Conservation (phyloP, 1,140 invertebrate species). For the Plectrocnemia conspersa region DNA sequence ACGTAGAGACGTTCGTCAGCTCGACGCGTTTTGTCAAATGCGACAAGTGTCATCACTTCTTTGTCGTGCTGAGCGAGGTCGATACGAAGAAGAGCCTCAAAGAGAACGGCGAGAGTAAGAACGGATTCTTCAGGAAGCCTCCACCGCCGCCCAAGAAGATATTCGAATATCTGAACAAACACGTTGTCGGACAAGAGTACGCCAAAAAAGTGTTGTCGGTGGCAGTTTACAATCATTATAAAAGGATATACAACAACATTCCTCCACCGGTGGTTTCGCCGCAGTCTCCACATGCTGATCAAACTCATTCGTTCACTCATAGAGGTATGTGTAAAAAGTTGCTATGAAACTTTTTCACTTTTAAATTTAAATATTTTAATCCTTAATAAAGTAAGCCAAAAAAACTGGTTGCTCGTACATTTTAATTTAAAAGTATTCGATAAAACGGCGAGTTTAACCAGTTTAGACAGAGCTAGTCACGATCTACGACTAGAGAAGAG, state of each 20-base stretch:
- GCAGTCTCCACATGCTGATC: conserved; percentile 49
- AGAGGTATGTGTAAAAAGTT: conserved; percentile 55
- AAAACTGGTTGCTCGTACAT: too few relatives aligned
- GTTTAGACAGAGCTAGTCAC: conserved; percentile 78
- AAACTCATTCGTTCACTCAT: conserved; percentile 66
- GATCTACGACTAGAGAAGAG: conserved; percentile 93
- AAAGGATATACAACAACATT: conserved; percentile 93
- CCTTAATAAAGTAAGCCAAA: too few relatives aligned
- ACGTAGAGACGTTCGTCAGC: conserved; percentile 96
- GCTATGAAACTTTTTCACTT: conserved; percentile 3
- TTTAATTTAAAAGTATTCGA: too few relatives aligned
- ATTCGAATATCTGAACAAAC: conserved; percentile 90
- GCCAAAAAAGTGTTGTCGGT: conserved; percentile 99
- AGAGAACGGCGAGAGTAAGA: conserved; percentile 65
- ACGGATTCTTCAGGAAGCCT: conserved; percentile 64
- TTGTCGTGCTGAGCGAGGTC: conserved; percentile 90
- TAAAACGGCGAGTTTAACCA: too few relatives aligned
- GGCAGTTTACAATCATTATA: conserved; percentile 99
- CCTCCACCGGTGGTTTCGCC: conserved; percentile 54
- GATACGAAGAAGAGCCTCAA: conserved; percentile 82
- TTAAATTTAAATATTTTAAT: conserved; percentile 11
- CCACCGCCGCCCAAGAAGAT: conserved; percentile 96
- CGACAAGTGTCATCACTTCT: conserved; percentile 97
- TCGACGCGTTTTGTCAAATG: conserved; percentile 95
- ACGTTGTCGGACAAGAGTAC: conserved; percentile 96